phyloP scores from a whole-genome alignment of 1,140 invertebrate species.

The Oryzaephilus surinamensis region DNA sequence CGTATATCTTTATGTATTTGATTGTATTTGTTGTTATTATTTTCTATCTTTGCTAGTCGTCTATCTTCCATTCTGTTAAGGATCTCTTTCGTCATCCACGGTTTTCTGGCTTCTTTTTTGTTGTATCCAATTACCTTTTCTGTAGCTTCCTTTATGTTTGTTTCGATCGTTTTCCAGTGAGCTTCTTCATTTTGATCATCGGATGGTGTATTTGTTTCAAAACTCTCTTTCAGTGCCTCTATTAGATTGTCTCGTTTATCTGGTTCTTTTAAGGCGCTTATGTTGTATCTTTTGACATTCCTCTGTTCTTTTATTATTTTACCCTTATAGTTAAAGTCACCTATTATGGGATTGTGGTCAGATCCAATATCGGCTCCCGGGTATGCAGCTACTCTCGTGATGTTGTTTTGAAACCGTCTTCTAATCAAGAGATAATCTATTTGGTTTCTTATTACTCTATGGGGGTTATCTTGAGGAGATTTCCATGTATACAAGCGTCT shows the following conservation, averaged over 20 bases:
- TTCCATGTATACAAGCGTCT: neutral
- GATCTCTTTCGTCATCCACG: neutral
- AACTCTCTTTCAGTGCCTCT: too few species aligned
- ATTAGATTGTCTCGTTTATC: too few species aligned
- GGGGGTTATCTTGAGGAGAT: neutral
- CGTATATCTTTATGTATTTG: neutral
- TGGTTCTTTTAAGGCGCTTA: too few species aligned
- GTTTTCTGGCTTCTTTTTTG: neutral
- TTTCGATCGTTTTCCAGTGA: too few species aligned
- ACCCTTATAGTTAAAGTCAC: neutral
- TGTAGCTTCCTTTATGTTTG: too few species aligned
- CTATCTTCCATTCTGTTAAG: neutral
- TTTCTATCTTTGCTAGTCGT: neutral
- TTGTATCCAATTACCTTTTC: conserved; percentile 16
- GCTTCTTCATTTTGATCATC: too few species aligned
- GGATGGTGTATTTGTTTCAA: too few species aligned
- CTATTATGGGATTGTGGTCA: neutral
- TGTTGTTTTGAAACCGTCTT: neutral
- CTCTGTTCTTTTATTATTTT: neutral
- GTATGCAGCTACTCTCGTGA: neutral
- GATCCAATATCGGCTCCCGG: neutral
- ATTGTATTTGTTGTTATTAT: neutral
- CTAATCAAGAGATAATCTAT: neutral
- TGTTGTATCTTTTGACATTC: too few species aligned
- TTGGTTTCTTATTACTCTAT: neutral